Evolutionary conservation across 2,888 invertebrate genomes (phyloP).

Genomic region (Drosophila mimetica): DNA sequence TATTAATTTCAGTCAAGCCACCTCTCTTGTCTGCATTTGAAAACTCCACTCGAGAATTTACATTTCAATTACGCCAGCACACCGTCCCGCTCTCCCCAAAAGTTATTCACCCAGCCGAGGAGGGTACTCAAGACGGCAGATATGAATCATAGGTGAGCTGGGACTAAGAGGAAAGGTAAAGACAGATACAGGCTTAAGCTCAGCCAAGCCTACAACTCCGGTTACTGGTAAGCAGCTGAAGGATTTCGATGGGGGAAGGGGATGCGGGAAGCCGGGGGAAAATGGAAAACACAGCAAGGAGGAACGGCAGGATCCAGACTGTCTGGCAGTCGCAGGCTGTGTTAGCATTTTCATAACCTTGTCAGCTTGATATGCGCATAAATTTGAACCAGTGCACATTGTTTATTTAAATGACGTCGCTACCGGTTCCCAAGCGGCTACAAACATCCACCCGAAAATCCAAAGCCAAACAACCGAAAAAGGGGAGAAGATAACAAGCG

Average conservation of each 20-base stretch:
- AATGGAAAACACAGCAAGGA: neutral
- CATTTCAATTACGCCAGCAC: constrained; percentile 70
- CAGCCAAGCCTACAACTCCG: constrained; percentile 23
- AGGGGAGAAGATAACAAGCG: constrained; percentile 3
- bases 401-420: constrained; percentile 76
- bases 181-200: constrained; percentile 16
- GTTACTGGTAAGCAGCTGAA: constrained; percentile 25
- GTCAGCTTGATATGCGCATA: constrained; percentile 80
- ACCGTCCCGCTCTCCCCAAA: constrained; percentile 14
- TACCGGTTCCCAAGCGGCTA: constrained; percentile 38
- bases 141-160: constrained; percentile 52
- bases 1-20: constrained; percentile 59
- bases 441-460: constrained; percentile 33
- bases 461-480: constrained; percentile 13
- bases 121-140: constrained; percentile 5
- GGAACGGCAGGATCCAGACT: constrained; percentile 11
- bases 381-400: constrained; percentile 78
- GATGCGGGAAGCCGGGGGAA: neutral
- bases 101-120: constrained; percentile 33
- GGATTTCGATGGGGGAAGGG: neutral
- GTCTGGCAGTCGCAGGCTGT: constrained; percentile 48
- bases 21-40: constrained; percentile 43
- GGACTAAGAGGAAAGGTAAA: constrained; percentile 18
- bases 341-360: constrained; percentile 78
- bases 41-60: constrained; percentile 58